Base-by-base conservation (phyloP, 2,888 invertebrate genomes). In the Pseudoips prasinana region DNA sequence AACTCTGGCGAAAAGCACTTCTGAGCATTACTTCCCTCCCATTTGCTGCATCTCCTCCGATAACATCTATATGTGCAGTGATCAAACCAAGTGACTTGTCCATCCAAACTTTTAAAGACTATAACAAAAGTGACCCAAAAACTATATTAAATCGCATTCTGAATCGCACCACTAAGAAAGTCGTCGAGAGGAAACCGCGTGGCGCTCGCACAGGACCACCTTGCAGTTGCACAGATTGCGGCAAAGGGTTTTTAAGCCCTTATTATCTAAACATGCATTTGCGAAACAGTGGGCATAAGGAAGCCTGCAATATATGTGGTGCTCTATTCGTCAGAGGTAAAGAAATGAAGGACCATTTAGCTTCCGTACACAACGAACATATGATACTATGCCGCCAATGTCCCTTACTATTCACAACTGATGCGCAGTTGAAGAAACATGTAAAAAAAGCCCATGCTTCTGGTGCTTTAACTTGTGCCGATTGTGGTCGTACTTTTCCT, bases 231-330 rank as follows among this genome's bases (percentile, higher is more conserved):
- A 64, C 66, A 0, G 86, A 87, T 11, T 88, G 87, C 28, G 73
- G 71, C 0, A 86, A 85, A 37, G 36, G 45, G 0, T 88, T 84
- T 37, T 22, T 58, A 0, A 81, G 73, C 22, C 84, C 87, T 0
- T 73, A 75, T 20, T 75, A 72, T 25, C 34, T 88, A 4, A 74
- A 72, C 27, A 35, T 68, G 31, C 87, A 88, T 47, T 53, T 86
- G 8, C 69, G 68, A 20, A 87, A 87, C 46, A 84, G 82, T 39
- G 84, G 82, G 0, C 73, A 77, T 22, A 84, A 80, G 22, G 84
- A 85, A 20, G 81, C 77, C 0, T 88, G 87, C 18, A 40, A 61
- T 6, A 40, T 61, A 0, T 87, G 87, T 24, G 86, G 85, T 0
- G 39, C 37, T 0, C 65, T 86, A 0, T 23, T 69, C 0, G 32